Evolutionary conservation across 92 coral and sea anemone genomes (phyloP), one percentile per base, ranked within the genome.

Genomic region (Zoanthus sansibaricus): DNA sequence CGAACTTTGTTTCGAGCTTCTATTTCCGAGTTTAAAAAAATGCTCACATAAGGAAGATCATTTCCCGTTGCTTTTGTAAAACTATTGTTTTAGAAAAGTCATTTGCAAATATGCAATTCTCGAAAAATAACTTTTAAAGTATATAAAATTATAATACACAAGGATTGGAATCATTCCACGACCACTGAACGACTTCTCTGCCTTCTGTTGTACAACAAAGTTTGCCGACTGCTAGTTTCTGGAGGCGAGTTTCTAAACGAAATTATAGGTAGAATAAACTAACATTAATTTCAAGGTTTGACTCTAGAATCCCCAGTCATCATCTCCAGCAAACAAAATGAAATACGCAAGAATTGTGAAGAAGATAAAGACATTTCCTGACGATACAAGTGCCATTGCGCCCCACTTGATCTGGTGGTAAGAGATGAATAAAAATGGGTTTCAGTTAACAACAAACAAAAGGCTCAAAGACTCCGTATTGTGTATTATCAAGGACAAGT

Each of bases 291-390:
- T 32, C 46, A 45, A 4, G 45, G 55, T 6, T 30, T 11, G 32
- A 73, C 5, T 49, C 46, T 88, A 97, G 85, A 97, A 95, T 33
- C 98, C 98, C 96, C 96, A 97, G 47, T 97, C 99, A 88, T 97
- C 99, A 1, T 97, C 99, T 49, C 93, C 92, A 87, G 91, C 32
- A 51, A 97, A 97, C 70, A 97, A 51, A 21, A 95, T 7, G 87
- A 97, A 97, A 84, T 97, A 97, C 0, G 96, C 94, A 90, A 97
- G 90, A 77, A 97, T 95, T 58, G 99, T 92, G 59, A 89, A 70
- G 75, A 97, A 97, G 77, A 97, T 97, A 87, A 97, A 93, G 56
- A 97, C 92, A 71, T 97, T 97, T 20, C 99, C 99, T 48, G 97
- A 92, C 55, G 91, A 76, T 9, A 97, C 99, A 31, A 97, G 89